A percentile compares a stretch with the other conserved stretches of the same genome.
phyloP scores from a whole-genome alignment of 2,113 vertebrate genomes.

The Colaptes auratus region DNA sequence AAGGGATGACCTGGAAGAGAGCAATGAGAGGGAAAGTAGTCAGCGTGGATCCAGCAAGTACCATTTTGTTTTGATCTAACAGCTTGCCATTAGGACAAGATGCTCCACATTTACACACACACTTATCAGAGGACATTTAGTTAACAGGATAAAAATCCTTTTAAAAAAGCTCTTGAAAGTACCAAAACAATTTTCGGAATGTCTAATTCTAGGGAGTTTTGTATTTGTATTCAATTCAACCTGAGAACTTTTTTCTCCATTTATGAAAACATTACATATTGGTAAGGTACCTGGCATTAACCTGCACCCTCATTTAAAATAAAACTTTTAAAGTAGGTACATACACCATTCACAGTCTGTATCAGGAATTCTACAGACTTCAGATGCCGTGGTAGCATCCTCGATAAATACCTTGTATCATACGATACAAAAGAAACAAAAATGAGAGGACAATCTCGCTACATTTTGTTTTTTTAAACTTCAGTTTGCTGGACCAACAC shows the following conservation, averaged over 20 bases:
- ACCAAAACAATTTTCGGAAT: slow-evolving; percentile 80
- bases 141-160: slow-evolving; percentile 69
- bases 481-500: slow-evolving; percentile 76
- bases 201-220: slow-evolving; percentile 75
- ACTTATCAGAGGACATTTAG: slow-evolving; percentile 61
- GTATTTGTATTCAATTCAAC: slow-evolving; percentile 77
- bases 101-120: slow-evolving; percentile 62
- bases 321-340: slow-evolving; percentile 80
- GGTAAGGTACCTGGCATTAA: slow-evolving; percentile 79
- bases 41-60: slow-evolving; percentile 82
- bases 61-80: slow-evolving; percentile 71
- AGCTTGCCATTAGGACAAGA: slow-evolving; percentile 70
- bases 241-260: slow-evolving; percentile 76
- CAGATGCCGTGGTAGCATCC: slow-evolving; percentile 50
- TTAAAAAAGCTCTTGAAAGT: slow-evolving; percentile 74
- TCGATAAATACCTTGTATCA: slow-evolving; percentile 62
- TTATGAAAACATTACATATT: slow-evolving; percentile 74
- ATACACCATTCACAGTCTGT: slow-evolving; percentile 74
- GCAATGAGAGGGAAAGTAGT: slow-evolving; percentile 66
- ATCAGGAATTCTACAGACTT: slow-evolving; percentile 67
- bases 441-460: slow-evolving; percentile 60
- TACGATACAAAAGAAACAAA: slow-evolving; percentile 47
- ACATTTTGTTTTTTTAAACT: slow-evolving; percentile 32
- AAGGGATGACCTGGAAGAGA: slow-evolving; percentile 52
- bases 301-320: slow-evolving; percentile 79